Evolutionary conservation across 2,888 invertebrate species (phyloP), one percentile per base, ranked within the genome.

Genomic region (Cistogaster globosa): DNA sequence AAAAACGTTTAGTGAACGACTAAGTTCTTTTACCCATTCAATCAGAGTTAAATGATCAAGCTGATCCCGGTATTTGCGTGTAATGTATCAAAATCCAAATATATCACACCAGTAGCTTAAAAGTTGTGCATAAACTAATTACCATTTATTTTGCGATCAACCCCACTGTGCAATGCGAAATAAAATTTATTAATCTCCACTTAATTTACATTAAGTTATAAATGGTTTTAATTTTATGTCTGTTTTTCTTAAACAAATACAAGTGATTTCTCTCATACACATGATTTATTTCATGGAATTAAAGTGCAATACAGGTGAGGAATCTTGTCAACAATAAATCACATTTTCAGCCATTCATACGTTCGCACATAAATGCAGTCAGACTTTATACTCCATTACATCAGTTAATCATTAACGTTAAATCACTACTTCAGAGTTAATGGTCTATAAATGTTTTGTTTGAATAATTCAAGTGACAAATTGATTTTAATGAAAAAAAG

Each of bases 291-390:
- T 63, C 8, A 48, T 57, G 55, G 18, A 38, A 36, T 58, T 57
- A 78, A 78, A 79, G 18, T 65, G 48, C 63, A 51, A 51, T 51
- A 57, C 71, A 79, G 72, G 72, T 72, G 65, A 57, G 79, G 72
- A 79, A 57, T 63, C 14, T 16, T 72, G 72, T 79, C 65, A 72
- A 63, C 57, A 51, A 79, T 79, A 65, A 79, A 79, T 79, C 79
- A 72, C 72, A 65, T 79, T 79, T 72, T 79, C 36, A 79, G 18
- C 20, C 11, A 20, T 22, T 57, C n/a, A 11, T 38, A 38, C 38
- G 9, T 11, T 38, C 38, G 8, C 45, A 20, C 9, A n/a, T n/a
- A 18, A 36, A 51, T 60, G n/a, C 48, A 58, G 18, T 48, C 5
- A 36, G 7, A 16, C 38, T 60, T 48, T 20, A 38, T 77, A 16